Conservation (phyloP, 1,140 invertebrate genomes). For the Apis dorsata region DNA sequence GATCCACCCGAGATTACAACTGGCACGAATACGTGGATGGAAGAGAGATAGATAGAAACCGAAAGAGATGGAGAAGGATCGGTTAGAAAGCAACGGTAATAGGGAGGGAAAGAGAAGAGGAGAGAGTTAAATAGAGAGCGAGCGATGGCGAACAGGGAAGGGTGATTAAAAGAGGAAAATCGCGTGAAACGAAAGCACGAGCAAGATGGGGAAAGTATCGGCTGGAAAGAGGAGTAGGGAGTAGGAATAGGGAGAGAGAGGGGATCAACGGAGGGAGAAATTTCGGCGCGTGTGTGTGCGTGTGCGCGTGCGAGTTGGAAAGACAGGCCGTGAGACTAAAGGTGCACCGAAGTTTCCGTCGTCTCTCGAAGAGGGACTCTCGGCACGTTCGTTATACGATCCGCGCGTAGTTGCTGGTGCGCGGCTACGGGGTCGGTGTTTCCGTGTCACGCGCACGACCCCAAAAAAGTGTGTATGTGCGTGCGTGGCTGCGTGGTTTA, state of each 20-base stretch:
- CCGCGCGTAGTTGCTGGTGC: constrained; percentile 61
- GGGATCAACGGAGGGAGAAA: constrained; percentile 35
- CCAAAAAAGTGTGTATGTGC: constrained; percentile 48
- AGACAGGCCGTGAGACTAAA: constrained; percentile 49
- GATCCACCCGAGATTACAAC: constrained; percentile 42
- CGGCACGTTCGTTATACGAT: constrained; percentile 52
- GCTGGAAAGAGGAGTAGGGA: constrained; percentile 3
- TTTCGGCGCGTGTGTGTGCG: constrained; percentile 40
- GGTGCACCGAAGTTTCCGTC: constrained; percentile 58
- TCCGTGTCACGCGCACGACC: constrained; percentile 47
- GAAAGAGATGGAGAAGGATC: not conserved
- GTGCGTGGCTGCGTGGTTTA: constrained; percentile 48
- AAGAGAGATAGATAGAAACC: constrained; percentile 9
- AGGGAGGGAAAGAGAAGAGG: not conserved
- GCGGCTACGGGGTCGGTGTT: constrained; percentile 57
- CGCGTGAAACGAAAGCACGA: constrained; percentile 13
- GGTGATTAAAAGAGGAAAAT: constrained; percentile 9
- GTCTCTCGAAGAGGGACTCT: constrained; percentile 61
- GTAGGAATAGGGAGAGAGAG: not conserved
- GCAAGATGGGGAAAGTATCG: constrained; percentile 8
- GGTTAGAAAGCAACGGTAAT: not conserved
- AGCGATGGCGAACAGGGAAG: not conserved
- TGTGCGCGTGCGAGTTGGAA: constrained; percentile 47
- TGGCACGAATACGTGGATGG: not conserved
- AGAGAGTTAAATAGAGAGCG: not conserved